These are phyloP conservation scores for Drosophila nasuta DNA, from an alignment of 1,140 invertebrate species.

Conservation along the genomic window DNA sequence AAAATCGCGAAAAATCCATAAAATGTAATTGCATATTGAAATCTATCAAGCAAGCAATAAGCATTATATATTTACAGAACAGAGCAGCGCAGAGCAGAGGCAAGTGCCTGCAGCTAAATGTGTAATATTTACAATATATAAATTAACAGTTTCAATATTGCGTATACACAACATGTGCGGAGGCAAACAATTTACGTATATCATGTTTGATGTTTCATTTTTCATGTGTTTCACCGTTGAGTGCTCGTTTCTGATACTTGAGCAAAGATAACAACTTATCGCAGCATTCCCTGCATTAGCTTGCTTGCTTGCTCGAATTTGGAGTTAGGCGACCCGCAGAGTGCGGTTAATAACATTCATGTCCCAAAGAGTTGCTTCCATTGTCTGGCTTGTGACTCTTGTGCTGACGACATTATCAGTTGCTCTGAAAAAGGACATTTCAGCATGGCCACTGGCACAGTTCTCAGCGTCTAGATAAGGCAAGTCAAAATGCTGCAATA, in stretches of 20 bases:
- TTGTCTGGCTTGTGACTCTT: constrained; percentile 13
- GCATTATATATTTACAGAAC: constrained; percentile 51
- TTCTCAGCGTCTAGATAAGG: constrained; percentile 7
- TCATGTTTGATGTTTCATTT: not conserved
- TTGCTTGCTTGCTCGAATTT: not conserved
- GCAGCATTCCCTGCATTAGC: not conserved
- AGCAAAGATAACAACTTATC: constrained; percentile 7
- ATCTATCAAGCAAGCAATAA: constrained; percentile 49
- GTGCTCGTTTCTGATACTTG: constrained; percentile 19
- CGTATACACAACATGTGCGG: constrained; percentile 6
- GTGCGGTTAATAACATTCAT: not conserved
- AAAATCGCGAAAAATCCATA: constrained; percentile 30
- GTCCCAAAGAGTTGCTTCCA: constrained; percentile 7
- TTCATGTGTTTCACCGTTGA: constrained; percentile 5
- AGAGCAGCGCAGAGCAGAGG: no score
- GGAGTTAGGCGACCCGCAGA: constrained; percentile 22
- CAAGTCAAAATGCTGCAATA: constrained; percentile 61
- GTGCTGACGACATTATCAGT: constrained; percentile 42
- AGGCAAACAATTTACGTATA: not conserved
- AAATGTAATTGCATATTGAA: constrained; percentile 63
- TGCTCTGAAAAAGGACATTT: constrained; percentile 1
- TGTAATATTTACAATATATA: constrained; percentile 12
- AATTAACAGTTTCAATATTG: constrained; percentile 20
- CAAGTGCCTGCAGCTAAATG: constrained; percentile 25
- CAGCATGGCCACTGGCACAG: not conserved